Percentiles rank a stretch among this genome's conserved stretches.
Conservation (phyloP, 2,113 vertebrate species). For the Anhinga anhinga region DNA sequence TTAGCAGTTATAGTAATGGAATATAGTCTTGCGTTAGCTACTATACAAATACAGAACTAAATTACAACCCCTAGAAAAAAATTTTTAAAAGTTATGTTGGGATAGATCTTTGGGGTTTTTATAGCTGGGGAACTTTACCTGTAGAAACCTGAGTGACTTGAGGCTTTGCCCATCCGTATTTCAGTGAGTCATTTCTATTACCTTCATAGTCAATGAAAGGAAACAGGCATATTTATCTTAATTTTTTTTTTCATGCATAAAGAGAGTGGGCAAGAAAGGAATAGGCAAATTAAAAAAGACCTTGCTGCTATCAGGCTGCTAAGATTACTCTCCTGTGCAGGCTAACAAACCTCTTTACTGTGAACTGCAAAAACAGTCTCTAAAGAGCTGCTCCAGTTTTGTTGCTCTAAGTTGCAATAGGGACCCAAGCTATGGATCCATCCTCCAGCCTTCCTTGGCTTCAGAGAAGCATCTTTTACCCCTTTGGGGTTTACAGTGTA, state of each 20-base stretch:
- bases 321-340: neutral
- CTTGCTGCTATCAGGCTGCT: neutral
- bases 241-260: neutral
- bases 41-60: neutral
- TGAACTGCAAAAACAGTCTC: neutral
- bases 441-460: neutral
- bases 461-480: neutral
- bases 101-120: rapidly evolving
- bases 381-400: neutral
- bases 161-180: neutral
- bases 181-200: neutral
- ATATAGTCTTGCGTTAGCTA: neutral
- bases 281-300: neutral
- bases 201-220: neutral
- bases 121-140: neutral
- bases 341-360: neutral
- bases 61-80: neutral
- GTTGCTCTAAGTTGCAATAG: neutral
- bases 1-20: neutral
- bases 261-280: neutral
- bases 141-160: neutral
- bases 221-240: neutral
- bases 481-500: neutral
- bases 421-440: neutral
- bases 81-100: neutral